Percentiles rank a stretch among this genome's conserved stretches.
These are phyloP conservation scores for Pseudorectes ferrugineus DNA, from an alignment of 2,113 vertebrate species.

Conservation along the genomic window DNA sequence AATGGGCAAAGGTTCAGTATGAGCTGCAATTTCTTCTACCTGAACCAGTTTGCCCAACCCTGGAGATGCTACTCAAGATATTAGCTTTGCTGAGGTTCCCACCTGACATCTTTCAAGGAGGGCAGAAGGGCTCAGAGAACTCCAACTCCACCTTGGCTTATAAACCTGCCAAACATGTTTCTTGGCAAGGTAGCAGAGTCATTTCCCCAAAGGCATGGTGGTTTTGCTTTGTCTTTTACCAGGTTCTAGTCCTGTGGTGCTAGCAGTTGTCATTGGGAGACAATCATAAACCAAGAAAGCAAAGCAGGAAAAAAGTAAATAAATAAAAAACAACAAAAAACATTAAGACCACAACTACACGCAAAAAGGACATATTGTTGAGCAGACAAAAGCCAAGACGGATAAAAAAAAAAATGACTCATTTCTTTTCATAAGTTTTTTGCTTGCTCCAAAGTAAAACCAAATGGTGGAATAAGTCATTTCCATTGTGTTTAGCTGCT, in stretches of 20 bases:
- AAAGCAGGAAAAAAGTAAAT: not conserved
- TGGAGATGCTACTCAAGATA: slow-evolving; percentile 48
- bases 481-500: slow-evolving; percentile 38
- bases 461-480: slow-evolving; percentile 12
- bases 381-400: not conserved
- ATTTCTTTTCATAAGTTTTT: not conserved
- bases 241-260: not conserved
- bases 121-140: slow-evolving; percentile 5
- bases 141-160: not conserved
- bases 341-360: not conserved
- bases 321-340: not conserved
- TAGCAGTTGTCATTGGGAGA: slow-evolving; percentile 2
- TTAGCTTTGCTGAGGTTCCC: slow-evolving; percentile 15
- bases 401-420: slow-evolving; percentile 2
- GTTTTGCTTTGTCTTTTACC: slow-evolving; percentile 7
- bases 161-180: slow-evolving; percentile 44
- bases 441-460: not conserved
- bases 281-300: slow-evolving; percentile 1
- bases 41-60: slow-evolving; percentile 42
- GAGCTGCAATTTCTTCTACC: not conserved
- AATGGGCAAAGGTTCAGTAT: slow-evolving; percentile 1
- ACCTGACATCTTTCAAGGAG: slow-evolving; percentile 3
- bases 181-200: slow-evolving; percentile 4
- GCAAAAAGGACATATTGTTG: not conserved
- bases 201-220: slow-evolving; percentile 16